These are phyloP conservation scores for Cynoglossus semilaevis DNA, from an alignment of 2,113 vertebrate genomes.

Conservation along the genomic window DNA sequence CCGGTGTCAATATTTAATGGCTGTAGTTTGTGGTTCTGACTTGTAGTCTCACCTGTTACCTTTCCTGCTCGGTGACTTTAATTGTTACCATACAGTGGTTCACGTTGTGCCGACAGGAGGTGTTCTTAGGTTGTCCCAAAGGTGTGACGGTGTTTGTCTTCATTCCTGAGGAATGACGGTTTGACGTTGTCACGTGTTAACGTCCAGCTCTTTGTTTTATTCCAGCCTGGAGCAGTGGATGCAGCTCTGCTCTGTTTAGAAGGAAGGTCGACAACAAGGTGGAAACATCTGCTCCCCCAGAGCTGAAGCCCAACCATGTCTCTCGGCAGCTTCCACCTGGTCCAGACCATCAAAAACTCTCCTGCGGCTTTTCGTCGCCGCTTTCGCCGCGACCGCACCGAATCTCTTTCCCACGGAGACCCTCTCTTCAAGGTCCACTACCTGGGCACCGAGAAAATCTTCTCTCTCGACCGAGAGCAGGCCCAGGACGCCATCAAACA, in stretches of 20 bases:
- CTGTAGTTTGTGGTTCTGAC: constrained; percentile 10
- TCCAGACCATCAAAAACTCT: constrained; percentile 80
- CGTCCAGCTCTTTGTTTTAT: neutral
- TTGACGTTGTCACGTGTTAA: too few species aligned
- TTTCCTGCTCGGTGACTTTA: constrained; percentile 43
- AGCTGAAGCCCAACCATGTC: constrained; percentile 61
- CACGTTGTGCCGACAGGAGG: constrained; percentile 19
- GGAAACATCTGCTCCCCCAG: constrained; percentile 1
- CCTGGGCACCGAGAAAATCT: constrained; percentile 79
- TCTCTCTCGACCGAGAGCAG: constrained; percentile 78
- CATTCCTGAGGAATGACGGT: neutral
- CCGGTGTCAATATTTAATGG: constrained; percentile 64
- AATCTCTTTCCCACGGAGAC: constrained; percentile 79
- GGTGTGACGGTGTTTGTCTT: neutral
- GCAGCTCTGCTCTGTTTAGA: constrained; percentile 39
- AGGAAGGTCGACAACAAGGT: constrained; percentile 31
- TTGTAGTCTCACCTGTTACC: constrained; percentile 47
- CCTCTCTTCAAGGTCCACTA: constrained; percentile 82
- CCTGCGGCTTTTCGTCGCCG: constrained; percentile 75
- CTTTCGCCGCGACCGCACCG: constrained; percentile 74
- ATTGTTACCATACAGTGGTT: constrained; percentile 1
- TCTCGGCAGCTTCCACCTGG: constrained; percentile 74
- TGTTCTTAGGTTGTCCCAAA: too few species aligned
- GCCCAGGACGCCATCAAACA: constrained; percentile 74
- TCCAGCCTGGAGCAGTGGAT: constrained; percentile 60